Base-by-base conservation (phyloP, 2,113 vertebrate species). In the Saccopteryx leptura region DNA sequence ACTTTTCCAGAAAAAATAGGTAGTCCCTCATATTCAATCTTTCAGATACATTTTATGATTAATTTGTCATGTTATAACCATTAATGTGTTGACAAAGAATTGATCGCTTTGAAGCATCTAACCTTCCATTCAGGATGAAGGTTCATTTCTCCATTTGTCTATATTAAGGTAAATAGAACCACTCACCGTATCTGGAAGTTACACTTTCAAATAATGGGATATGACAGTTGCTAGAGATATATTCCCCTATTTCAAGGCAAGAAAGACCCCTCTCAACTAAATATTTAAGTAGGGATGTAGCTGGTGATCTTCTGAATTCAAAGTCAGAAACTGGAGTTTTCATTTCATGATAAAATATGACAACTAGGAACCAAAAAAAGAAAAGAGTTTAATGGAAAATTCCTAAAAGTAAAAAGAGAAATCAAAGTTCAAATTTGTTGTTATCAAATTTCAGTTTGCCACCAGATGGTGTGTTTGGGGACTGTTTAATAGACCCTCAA, bases 291-390 rank as follows among this genome's bases (percentile, higher is more conserved):
- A 65, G 50, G 17, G 39, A 69, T 97, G 14, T 66, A 82, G 33
- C 31, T 58, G 48, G 13, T 80, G 80, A 24, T 92, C 84, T 93
- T 93, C 78, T 86, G 15, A 85, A 85, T 80, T 93, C 31, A 33
- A 88, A 87, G 61, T 60, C 26, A 72, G 68, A 95, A 96, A 90
- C 24, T 52, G 14, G 52, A 88, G 58, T 90, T 95, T 94, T 82
- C 24, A 91, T 18, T 80, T 94, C 74, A 88, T 79, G 69, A 65
- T 39, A 93, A 52, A 4, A 87, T 93, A 79, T 92, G 58, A 90
- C 96, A 94, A 93, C 11, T 46, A 48, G 39, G 19, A 84, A 4
- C 17, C 65, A 82, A 71, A 76, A 76, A 46, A 52, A 19, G 1
- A 46, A 24, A 65, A 88, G 65, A 4, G 13, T 48, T 89, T 78